phyloP scores from a whole-genome alignment of 2,888 invertebrate species.

The Zygogramma bicolorata region DNA sequence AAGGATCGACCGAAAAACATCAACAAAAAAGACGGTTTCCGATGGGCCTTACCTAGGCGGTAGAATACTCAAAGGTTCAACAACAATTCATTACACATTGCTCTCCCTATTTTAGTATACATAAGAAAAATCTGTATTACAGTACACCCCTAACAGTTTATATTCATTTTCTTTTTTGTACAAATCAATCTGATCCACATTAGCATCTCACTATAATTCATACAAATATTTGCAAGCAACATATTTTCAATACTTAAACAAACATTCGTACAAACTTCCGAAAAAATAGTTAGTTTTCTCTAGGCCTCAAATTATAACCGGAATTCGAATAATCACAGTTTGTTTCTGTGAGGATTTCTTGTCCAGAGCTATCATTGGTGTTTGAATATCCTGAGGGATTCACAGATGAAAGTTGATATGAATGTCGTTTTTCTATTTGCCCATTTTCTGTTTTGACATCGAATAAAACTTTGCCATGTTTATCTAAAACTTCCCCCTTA shows the following conservation, averaged over 20 bases:
- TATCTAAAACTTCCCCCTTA: too few relatives aligned
- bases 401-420: background rate
- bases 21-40: too few relatives aligned
- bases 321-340: background rate
- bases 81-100: background rate
- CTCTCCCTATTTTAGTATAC: too few relatives aligned
- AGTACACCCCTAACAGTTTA: too few relatives aligned
- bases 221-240: too few relatives aligned
- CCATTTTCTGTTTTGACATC: background rate
- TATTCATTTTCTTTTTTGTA: too few relatives aligned
- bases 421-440: background rate
- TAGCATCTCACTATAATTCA: too few relatives aligned
- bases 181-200: too few relatives aligned
- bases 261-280: background rate
- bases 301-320: background rate
- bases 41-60: background rate
- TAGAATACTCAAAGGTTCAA: background rate
- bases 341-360: background rate
- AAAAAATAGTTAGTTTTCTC: background rate
- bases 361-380: background rate
- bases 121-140: too few relatives aligned
- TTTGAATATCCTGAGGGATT: background rate
- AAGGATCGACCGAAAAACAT: background rate
- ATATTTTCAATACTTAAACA: background rate
- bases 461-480: background rate